These are phyloP conservation scores for Muscina levida DNA, from an alignment of 2,888 invertebrate species.

Conservation along the genomic window DNA sequence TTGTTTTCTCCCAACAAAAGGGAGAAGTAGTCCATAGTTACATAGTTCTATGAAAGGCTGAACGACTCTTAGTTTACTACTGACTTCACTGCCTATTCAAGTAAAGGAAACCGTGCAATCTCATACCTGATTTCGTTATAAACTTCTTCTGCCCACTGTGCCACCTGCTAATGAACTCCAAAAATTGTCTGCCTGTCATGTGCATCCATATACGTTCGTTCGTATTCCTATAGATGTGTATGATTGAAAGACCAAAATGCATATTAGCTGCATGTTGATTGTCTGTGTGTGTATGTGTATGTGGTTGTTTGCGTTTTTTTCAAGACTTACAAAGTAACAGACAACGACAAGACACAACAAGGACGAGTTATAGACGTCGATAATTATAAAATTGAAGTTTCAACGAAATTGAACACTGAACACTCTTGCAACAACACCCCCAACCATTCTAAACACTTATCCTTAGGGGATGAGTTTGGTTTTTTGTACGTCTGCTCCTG, in stretches of 20 bases:
- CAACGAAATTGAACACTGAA: conserved; percentile 33
- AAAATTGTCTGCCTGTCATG: not conserved
- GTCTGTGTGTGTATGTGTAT: not conserved
- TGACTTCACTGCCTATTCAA: too few relatives aligned
- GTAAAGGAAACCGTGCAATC: too few relatives aligned
- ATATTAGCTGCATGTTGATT: conserved; percentile 11
- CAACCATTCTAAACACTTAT: too few relatives aligned
- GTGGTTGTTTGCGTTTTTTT: conserved; percentile 7
- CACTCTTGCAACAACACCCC: conserved; percentile 13
- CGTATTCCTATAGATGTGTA: too few relatives aligned
- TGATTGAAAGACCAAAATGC: conserved; percentile 28
- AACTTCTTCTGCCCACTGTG: too few relatives aligned
- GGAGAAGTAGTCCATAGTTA: too few relatives aligned
- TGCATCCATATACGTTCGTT: conserved; percentile 6
- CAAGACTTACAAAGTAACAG: conserved; percentile 49
- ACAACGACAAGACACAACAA: conserved; percentile 53
- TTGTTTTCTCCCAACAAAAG: too few relatives aligned
- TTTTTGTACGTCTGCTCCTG: not conserved
- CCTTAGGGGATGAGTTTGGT: not conserved
- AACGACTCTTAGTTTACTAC: too few relatives aligned
- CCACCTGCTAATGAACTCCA: not conserved
- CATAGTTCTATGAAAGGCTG: too few relatives aligned
- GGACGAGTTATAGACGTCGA: conserved; percentile 58
- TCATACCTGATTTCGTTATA: too few relatives aligned
- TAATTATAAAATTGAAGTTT: conserved; percentile 55